Percentiles rank a stretch among this genome's conserved stretches.
phyloP scores from a whole-genome alignment of 2,797 vertebrate genomes.

The Gymnothorax javanicus region DNA sequence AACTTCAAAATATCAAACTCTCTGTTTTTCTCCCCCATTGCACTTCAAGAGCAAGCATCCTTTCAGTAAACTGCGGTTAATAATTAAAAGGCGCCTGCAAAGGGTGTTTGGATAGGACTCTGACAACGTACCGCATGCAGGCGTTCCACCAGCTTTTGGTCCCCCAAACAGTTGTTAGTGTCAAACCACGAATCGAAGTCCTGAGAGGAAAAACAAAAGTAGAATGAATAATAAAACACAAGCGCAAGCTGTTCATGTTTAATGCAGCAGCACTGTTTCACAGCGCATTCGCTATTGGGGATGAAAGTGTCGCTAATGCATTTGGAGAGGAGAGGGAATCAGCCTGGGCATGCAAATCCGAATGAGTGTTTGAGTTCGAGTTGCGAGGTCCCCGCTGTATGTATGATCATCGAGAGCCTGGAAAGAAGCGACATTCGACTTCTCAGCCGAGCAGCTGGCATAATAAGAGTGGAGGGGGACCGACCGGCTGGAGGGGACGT shows the following conservation, averaged over 20 bases:
- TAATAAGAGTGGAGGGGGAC: neutral
- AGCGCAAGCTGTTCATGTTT: neutral
- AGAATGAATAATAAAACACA: conserved; percentile 7
- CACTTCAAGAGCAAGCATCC: neutral
- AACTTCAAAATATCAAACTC: neutral
- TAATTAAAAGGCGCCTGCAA: neutral
- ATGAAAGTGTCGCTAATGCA: neutral
- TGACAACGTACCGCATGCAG: conserved; percentile 80
- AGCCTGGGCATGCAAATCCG: neutral
- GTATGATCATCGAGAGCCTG: conserved; percentile 2
- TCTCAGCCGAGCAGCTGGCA: neutral
- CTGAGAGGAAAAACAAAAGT: conserved; percentile 58
- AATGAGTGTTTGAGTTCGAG: neutral
- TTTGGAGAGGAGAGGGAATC: neutral
- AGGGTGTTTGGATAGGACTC: neutral
- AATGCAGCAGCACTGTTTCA: neutral
- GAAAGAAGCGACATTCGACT: neutral
- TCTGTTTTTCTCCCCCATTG: neutral
- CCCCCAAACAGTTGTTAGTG: conserved; percentile 87
- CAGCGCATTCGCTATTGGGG: neutral
- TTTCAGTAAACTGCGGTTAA: neutral
- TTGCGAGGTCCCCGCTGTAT: neutral
- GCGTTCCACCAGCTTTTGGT: conserved; percentile 86
- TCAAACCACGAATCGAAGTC: conserved; percentile 91
- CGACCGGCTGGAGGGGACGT: neutral